Conservation (phyloP, 2,113 vertebrate species). For the Empidonax alnorum region DNA sequence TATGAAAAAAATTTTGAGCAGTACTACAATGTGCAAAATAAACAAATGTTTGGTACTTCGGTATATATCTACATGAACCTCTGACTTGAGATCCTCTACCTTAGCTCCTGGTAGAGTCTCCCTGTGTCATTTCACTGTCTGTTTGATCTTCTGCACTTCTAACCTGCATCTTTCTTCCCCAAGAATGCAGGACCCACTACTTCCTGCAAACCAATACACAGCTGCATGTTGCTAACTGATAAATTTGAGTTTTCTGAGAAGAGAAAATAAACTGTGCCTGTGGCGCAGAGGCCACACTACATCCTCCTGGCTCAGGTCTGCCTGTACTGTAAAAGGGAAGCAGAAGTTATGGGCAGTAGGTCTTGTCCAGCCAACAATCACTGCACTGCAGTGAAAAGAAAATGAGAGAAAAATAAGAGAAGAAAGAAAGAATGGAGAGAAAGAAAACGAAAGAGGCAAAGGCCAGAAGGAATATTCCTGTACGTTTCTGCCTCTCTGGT, state of each 20-base stretch:
- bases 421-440: background rate
- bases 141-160: background rate
- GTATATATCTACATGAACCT: background rate
- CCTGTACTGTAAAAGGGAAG: background rate
- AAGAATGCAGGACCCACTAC: background rate
- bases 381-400: background rate
- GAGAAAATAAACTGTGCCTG: background rate
- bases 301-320: background rate
- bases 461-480: background rate
- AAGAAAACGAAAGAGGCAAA: background rate
- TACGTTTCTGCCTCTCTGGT: background rate
- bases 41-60: background rate
- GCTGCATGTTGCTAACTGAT: background rate
- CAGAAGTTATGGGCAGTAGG: background rate
- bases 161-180: background rate
- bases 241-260: background rate
- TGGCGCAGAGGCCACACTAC: background rate
- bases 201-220: background rate
- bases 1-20: background rate
- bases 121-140: background rate
- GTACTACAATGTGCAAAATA: background rate
- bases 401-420: background rate
- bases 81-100: background rate
- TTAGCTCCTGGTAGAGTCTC: background rate
- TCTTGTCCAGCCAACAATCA: background rate